A percentile compares a stretch with the other conserved stretches of the same genome.
phyloP scores from a whole-genome alignment of 2,888 invertebrate species.

The Mycalesis mineus region DNA sequence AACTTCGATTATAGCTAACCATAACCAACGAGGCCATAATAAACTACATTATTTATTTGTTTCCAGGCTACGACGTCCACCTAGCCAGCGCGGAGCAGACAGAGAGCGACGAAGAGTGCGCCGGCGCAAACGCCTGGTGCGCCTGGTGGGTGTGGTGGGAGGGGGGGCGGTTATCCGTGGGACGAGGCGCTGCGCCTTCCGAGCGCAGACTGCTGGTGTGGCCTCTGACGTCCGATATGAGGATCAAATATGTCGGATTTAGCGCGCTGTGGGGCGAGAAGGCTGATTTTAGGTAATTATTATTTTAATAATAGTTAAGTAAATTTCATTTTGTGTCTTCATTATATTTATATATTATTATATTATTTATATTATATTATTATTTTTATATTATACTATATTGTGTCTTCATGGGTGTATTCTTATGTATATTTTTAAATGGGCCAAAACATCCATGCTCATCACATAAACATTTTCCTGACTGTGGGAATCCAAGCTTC shows the following conservation, averaged over 20 bases:
- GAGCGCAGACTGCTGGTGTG: conserved; percentile 78
- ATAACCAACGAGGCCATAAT: no score
- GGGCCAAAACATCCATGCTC: no score
- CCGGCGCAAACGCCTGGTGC: conserved; percentile 70
- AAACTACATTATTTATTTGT: background rate
- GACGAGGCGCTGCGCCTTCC: conserved; percentile 76
- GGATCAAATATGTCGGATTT: conserved; percentile 80
- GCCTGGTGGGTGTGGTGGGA: conserved; percentile 85
- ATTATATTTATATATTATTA: no score
- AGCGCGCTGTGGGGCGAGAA: conserved; percentile 81
- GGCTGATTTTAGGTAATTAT: conserved; percentile 79
- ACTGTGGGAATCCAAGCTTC: no score
- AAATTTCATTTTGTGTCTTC: no score
- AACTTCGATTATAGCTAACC: no score
- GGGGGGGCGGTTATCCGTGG: conserved; percentile 76
- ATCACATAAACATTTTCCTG: no score
- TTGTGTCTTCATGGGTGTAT: no score
- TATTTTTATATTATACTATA: no score
- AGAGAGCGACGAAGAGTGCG: conserved; percentile 73
- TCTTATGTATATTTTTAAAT: no score
- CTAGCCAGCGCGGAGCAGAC: conserved; percentile 78
- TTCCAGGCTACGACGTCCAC: conserved; percentile 80
- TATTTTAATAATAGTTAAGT: no score
- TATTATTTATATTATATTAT: no score
- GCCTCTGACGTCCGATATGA: conserved; percentile 79